Conservation (phyloP, 2,888 invertebrate genomes). For the Antheraea yamamai region DNA sequence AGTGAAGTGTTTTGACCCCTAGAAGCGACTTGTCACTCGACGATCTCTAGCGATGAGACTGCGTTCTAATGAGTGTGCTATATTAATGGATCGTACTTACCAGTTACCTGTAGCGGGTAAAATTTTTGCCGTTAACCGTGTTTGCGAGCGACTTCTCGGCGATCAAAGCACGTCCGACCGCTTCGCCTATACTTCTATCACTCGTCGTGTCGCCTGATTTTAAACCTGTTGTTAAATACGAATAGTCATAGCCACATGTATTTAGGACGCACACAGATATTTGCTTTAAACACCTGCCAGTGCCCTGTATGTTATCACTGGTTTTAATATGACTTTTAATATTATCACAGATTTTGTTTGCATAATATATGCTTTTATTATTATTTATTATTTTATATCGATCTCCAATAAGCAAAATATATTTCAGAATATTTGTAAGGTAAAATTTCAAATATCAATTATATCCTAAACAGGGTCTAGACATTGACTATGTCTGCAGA, state of each 20-base stretch:
- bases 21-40: constrained; percentile 33
- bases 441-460: too few relatives aligned
- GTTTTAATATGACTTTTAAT: neutral
- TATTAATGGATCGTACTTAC: constrained; percentile 47
- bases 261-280: constrained; percentile 29
- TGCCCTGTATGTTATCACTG: constrained; percentile 12
- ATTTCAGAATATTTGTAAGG: too few relatives aligned
- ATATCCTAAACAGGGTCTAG: too few relatives aligned
- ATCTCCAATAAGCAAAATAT: too few relatives aligned
- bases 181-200: constrained; percentile 50
- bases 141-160: constrained; percentile 24
- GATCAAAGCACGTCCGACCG: constrained; percentile 52
- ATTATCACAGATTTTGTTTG: neutral
- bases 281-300: constrained; percentile 8
- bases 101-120: constrained; percentile 35
- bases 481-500: too few relatives aligned
- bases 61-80: constrained; percentile 44
- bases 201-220: constrained; percentile 40
- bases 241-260: constrained; percentile 25
- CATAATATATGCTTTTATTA: neutral
- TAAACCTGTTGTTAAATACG: constrained; percentile 35
- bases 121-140: constrained; percentile 21
- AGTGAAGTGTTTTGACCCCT: constrained; percentile 63
- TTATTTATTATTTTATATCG: neutral
- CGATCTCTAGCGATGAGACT: constrained; percentile 38